Conservation (phyloP, 2,113 vertebrate species). For the Ciconia boyciana region DNA sequence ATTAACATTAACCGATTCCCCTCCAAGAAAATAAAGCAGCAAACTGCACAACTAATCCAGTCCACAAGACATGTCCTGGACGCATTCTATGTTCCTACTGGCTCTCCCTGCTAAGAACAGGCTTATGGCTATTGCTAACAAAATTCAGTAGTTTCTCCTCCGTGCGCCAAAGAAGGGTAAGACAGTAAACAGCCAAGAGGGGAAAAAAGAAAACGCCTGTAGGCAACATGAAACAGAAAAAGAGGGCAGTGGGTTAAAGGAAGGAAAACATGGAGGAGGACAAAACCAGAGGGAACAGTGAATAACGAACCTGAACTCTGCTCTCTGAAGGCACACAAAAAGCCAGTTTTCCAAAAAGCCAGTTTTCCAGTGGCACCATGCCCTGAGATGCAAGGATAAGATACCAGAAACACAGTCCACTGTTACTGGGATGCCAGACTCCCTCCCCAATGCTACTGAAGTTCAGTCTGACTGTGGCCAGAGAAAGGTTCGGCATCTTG, state of each 20-base stretch:
- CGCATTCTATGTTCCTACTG: background rate
- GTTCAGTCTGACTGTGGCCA: background rate
- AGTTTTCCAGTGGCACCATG: background rate
- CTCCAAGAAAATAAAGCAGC: background rate
- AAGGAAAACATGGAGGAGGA: background rate
- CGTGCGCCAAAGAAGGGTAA: background rate
- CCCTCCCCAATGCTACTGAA: background rate
- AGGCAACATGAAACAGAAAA: background rate
- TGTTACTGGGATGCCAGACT: background rate
- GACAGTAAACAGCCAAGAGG: background rate
- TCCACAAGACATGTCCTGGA: accelerated
- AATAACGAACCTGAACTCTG: background rate
- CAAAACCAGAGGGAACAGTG: background rate
- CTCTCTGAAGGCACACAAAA: background rate
- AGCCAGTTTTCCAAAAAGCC: background rate
- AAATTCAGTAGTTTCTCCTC: background rate
- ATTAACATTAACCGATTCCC: background rate
- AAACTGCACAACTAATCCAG: background rate
- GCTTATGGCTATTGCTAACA: background rate
- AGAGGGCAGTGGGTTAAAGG: background rate
- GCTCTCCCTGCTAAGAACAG: background rate
- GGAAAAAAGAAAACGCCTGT: background rate
- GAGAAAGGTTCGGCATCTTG: background rate
- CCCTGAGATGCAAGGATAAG: background rate
- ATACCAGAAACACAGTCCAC: background rate